Conservation (phyloP, 2,888 invertebrate species). For the Apotomis turbidana region DNA sequence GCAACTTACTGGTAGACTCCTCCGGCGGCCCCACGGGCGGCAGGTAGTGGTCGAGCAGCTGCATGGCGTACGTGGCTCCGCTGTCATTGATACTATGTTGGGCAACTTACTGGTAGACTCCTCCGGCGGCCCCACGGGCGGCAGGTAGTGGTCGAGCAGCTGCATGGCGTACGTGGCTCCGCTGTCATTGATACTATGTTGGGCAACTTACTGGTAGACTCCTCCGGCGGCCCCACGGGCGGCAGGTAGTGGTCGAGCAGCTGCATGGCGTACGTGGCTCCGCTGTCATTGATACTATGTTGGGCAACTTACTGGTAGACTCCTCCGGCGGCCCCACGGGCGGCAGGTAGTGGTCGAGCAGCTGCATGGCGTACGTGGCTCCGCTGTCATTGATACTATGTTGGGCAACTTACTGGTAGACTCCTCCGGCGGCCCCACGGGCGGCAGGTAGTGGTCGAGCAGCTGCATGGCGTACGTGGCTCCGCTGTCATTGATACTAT, state of each 20-base stretch:
- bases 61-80: neutral
- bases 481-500: too few species aligned
- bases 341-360: constrained; percentile 69
- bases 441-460: constrained; percentile 71
- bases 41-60: constrained; percentile 57
- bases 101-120: constrained; percentile 72
- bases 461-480: neutral
- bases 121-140: constrained; percentile 76
- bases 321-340: constrained; percentile 79
- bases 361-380: neutral
- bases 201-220: constrained; percentile 69
- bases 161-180: neutral
- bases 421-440: constrained; percentile 77
- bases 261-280: neutral
- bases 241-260: constrained; percentile 68
- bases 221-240: constrained; percentile 77
- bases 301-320: constrained; percentile 66
- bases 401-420: constrained; percentile 66
- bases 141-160: constrained; percentile 67
- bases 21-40: constrained; percentile 81
- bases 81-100: too few species aligned
- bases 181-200: too few species aligned
- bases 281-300: too few species aligned
- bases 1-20: constrained; percentile 72
- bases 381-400: too few species aligned